Evolutionary conservation across 2,797 vertebrate genomes (phyloP).

Genomic region (Streptopelia turtur): DNA sequence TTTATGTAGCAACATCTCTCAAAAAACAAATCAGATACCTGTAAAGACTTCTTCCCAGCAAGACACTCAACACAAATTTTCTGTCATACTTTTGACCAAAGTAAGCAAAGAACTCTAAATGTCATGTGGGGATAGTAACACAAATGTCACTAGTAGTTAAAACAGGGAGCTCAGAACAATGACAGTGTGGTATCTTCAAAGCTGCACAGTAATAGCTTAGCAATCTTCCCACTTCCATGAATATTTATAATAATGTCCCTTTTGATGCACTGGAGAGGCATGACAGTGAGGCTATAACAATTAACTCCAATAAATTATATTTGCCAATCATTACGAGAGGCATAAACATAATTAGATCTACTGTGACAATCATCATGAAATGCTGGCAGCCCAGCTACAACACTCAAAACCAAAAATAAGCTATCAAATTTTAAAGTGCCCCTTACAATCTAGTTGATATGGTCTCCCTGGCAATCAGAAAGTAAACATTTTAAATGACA

Average conservation of each 20-base stretch:
- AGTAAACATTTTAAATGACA: not conserved
- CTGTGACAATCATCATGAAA: not conserved
- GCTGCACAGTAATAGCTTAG: constrained; percentile 4
- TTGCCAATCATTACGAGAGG: not conserved
- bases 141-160: constrained; percentile 9
- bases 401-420: not conserved
- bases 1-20: not conserved
- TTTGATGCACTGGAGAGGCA: not conserved
- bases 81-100: not conserved
- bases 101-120: constrained; percentile 1
- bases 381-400: not conserved
- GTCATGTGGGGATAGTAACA: not conserved
- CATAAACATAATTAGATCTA: constrained; percentile 8
- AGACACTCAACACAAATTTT: not conserved
- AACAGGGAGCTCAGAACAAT: constrained; percentile 17
- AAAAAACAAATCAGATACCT: not conserved
- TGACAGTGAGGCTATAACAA: not conserved
- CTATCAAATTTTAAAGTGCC: not conserved
- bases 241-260: constrained; percentile 20
- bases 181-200: not conserved
- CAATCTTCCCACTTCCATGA: constrained; percentile 14
- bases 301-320: not conserved
- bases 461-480: not conserved
- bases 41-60: not conserved
- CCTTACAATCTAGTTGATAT: not conserved